Base-by-base conservation (phyloP, 2,888 invertebrate species). In the Drosophila longiperda region DNA sequence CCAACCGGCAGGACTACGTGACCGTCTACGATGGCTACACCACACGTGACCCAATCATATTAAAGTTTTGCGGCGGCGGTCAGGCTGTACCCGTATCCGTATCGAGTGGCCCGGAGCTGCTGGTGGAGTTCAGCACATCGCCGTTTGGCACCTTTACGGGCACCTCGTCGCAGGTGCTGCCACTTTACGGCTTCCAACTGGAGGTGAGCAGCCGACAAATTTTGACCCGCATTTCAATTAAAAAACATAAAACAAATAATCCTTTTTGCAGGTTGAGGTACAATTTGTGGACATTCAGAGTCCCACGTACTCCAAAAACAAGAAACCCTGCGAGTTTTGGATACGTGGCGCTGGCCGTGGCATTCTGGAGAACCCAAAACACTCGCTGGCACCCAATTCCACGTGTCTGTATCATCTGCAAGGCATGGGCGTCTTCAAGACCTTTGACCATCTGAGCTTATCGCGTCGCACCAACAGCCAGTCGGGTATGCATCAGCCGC, bases 21-120 rank as follows among this genome's bases (percentile, higher is more conserved):
- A 97, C 97, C 38, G 96, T 97, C 61, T 97, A 97, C 93, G 97
- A 97, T 91, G 97, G 97, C 45, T 97, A 97, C 91, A 97, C 97
- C 81, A 97, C 97, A 48, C 94, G 97, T 87, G 97, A 97, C 93
- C 97, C 98, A 26, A 96, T 97, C 78, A 95, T 98, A 89, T 94
- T 98, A 83, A 97, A 97, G 93, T 98, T 98, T 93, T 98, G 98
- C 91, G 97, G 97, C 11, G 97, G 97, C 53, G 97, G 97, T 42
- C 97, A 97, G 89, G 95, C 97, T 5, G 96, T 98, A 63, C 97
- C 98, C 15, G 96, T 96, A 91, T 96, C 97, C 38, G 95, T 97
- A 82, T 97, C 97, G 78, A 97, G 97, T 91, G 97, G 97, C 0
- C 97, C 97, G 70, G 97, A 98, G 93, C 94, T 98, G 83, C 94